A percentile compares a stretch with the other conserved stretches of the same genome.
phyloP scores from a whole-genome alignment of 1,140 invertebrate species.

The Pteromalus puparum region DNA sequence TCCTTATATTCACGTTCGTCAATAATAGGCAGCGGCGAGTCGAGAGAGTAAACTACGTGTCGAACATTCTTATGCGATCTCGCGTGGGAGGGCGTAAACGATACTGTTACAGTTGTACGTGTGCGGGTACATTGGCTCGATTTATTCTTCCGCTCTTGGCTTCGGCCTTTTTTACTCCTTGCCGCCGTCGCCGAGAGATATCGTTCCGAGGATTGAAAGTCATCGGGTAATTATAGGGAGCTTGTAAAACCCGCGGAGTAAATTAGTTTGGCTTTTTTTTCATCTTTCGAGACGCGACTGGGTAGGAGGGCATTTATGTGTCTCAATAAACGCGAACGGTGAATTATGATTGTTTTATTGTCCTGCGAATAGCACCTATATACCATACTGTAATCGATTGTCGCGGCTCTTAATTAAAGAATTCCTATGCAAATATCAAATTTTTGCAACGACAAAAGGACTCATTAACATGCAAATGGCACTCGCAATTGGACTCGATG shows the following conservation, averaged over 20 bases:
- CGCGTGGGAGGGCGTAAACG: slow-evolving; percentile 46
- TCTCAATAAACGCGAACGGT: slow-evolving; percentile 5
- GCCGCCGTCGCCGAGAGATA: neutral
- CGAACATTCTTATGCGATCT: slow-evolving; percentile 43
- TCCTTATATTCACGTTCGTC: neutral
- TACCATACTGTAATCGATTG: neutral
- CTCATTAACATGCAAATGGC: neutral
- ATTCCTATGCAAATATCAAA: slow-evolving; percentile 5
- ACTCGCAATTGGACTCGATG: neutral
- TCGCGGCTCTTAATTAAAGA: slow-evolving; percentile 12
- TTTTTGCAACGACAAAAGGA: neutral
- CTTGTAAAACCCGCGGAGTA: slow-evolving; percentile 4
- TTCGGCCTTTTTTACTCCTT: neutral
- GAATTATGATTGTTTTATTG: neutral
- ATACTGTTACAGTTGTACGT: slow-evolving; percentile 37
- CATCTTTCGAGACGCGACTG: neutral
- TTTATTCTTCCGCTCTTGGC: slow-evolving; percentile 6
- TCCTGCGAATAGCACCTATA: neutral
- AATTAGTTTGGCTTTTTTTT: slow-evolving; percentile 42
- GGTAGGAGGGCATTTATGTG: neutral
- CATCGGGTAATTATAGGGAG: slow-evolving; percentile 42
- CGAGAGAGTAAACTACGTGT: slow-evolving; percentile 45
- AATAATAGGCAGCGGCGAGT: neutral
- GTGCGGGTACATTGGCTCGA: slow-evolving; percentile 9
- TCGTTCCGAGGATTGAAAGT: slow-evolving; percentile 38